Percentiles rank a stretch among this genome's conserved stretches.
Evolutionary conservation across 2,888 invertebrate genomes (phyloP).

Genomic region (Andrena dorsata): DNA sequence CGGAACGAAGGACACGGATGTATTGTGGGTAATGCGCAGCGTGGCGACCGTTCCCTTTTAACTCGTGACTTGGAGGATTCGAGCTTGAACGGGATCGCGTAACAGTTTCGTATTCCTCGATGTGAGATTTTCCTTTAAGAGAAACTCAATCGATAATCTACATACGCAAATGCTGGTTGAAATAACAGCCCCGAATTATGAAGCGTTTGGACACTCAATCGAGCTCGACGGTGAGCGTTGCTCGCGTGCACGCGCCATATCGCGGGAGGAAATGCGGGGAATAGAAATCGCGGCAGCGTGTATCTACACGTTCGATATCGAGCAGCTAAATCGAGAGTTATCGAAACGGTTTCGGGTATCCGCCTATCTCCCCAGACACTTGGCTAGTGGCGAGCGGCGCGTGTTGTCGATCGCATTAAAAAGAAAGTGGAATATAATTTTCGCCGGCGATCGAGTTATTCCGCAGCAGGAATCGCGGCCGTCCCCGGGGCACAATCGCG

Average conservation of each 20-base stretch:
- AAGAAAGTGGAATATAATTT: slow-evolving; percentile 32
- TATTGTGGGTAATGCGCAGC: no score
- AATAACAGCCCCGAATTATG: no score
- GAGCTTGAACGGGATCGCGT: no score
- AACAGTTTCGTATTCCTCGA: not conserved
- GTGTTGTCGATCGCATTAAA: not conserved
- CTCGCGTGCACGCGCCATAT: not conserved
- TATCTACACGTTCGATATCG: not conserved
- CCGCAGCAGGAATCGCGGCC: not conserved
- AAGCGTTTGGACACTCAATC: no score
- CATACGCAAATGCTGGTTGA: no score
- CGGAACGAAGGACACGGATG: not conserved
- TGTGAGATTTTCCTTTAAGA: no score
- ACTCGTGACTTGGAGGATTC: not conserved
- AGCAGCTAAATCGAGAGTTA: not conserved
- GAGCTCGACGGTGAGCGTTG: not conserved
- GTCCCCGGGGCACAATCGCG: slow-evolving; percentile 14
- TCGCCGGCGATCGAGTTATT: slow-evolving; percentile 11
- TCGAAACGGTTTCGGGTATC: slow-evolving; percentile 10
- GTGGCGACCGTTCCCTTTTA: not conserved
- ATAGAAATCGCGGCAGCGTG: not conserved
- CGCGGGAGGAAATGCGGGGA: not conserved
- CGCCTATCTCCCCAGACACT: not conserved
- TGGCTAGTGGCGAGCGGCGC: not conserved
- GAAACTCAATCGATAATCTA: no score